Base-by-base conservation (phyloP, 2,113 vertebrate species). In the Dasypus novemcinctus region DNA sequence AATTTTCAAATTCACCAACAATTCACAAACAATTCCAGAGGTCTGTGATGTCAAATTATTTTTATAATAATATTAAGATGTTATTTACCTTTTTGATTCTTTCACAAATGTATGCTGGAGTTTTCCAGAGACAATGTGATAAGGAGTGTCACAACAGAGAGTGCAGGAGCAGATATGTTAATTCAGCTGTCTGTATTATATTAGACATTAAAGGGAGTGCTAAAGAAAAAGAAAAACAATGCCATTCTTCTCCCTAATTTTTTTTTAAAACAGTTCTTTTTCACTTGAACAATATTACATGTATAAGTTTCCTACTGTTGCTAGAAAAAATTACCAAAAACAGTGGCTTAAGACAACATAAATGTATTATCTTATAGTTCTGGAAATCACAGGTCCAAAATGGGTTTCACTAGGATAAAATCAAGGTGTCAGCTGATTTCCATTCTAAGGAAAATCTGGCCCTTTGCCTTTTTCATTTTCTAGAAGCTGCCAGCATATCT, bases 21-120 rank as follows among this genome's bases (percentile, higher is more conserved):
- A n/a, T n/a, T n/a, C n/a, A n/a, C n/a, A n/a, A n/a, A n/a, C n/a
- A n/a, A n/a, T n/a, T n/a, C n/a, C n/a, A n/a, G n/a, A n/a, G 5
- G 11, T 33, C 43, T 21, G 4, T 49, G 41, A 87, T 3, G 31
- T 61, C 68, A 87, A 83, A 93, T 63, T 87, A 52, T 46, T 92
- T 84, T 61, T 82, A 74, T 87, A 49, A 76, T 33, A 64, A 68
- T 61, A 69, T n/a, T 66, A 49, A 89, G 76, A 95, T 85, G 49
- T 92, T 85, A 74, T 90, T 93, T 91, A 71, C 66, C 59, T 92
- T 96, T 94, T 89, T 92, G 59, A 59, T 33, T 84, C 52, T 71
- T 8, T 54, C 33, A 81, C 43, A 1, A 75, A 54, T 69, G 5
- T 66, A 86, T 1, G 74, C 27, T 13, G 7, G 31, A 75, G 8